phyloP scores from a whole-genome alignment of 2,113 vertebrate genomes.

The Rissa tridactyla region DNA sequence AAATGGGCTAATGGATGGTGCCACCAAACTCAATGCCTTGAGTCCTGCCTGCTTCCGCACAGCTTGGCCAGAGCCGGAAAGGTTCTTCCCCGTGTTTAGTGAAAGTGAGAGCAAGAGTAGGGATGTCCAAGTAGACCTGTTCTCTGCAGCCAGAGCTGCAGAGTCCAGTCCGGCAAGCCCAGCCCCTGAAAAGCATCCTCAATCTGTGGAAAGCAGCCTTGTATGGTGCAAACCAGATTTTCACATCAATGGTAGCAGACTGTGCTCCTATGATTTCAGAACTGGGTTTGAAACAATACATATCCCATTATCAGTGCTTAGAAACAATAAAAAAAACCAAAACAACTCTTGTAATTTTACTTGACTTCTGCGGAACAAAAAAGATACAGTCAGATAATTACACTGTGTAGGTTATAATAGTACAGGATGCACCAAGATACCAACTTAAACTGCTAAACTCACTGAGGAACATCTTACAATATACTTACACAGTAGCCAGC shows the following conservation, averaged over 20 bases:
- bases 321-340: not conserved
- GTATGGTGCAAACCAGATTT: not conserved
- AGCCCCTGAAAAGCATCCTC: not conserved
- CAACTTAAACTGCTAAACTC: not conserved
- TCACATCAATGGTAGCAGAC: not conserved
- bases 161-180: not conserved
- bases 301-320: not conserved
- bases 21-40: fast-evolving
- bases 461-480: not conserved
- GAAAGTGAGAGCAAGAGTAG: not conserved
- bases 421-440: not conserved
- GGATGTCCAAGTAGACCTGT: not conserved
- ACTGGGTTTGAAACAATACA: not conserved
- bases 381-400: not conserved
- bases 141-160: not conserved
- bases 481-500: not conserved
- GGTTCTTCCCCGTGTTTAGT: not conserved
- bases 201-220: not conserved
- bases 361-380: not conserved
- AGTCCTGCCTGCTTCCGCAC: not conserved
- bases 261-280: not conserved
- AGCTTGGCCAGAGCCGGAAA: not conserved
- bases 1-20: not conserved
- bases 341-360: not conserved
- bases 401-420: not conserved